Percentiles rank a stretch among this genome's conserved stretches.
Conservation (phyloP, 2,797 vertebrate species). For the Sebastiscus tertius region DNA sequence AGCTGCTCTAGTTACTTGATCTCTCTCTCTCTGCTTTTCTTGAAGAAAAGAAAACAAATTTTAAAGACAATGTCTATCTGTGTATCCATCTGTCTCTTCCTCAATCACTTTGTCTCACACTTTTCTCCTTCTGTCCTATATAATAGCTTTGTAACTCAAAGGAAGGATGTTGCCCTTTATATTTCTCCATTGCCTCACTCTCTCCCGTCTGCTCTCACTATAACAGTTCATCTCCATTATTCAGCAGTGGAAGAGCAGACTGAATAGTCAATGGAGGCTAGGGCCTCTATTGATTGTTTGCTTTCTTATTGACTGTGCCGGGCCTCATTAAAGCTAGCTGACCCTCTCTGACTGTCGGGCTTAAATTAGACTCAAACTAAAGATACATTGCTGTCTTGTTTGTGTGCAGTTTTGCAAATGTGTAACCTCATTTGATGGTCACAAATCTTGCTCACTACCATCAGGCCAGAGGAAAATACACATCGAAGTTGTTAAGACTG, state of each 20-base stretch:
- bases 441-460: background rate
- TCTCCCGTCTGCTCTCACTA: background rate
- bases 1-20: constrained; percentile 38
- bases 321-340: constrained; percentile 26
- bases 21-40: constrained; percentile 5
- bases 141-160: background rate
- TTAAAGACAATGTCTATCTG: background rate
- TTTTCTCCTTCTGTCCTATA: background rate
- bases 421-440: background rate
- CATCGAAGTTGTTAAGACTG: background rate
- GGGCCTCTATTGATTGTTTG: constrained; percentile 24
- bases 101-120: background rate
- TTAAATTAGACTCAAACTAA: constrained; percentile 18
- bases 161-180: background rate
- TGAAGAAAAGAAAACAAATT: background rate
- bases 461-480: background rate
- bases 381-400: background rate
- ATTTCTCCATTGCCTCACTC: background rate
- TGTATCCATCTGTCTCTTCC: constrained; percentile 7
- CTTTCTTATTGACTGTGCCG: constrained; percentile 29
- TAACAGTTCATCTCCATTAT: background rate
- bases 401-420: background rate
- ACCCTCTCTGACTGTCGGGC: background rate
- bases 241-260: background rate
- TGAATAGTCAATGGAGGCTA: constrained; percentile 26